phyloP scores from a whole-genome alignment of 2,888 invertebrate genomes.

The Tanypteryx hageni region DNA sequence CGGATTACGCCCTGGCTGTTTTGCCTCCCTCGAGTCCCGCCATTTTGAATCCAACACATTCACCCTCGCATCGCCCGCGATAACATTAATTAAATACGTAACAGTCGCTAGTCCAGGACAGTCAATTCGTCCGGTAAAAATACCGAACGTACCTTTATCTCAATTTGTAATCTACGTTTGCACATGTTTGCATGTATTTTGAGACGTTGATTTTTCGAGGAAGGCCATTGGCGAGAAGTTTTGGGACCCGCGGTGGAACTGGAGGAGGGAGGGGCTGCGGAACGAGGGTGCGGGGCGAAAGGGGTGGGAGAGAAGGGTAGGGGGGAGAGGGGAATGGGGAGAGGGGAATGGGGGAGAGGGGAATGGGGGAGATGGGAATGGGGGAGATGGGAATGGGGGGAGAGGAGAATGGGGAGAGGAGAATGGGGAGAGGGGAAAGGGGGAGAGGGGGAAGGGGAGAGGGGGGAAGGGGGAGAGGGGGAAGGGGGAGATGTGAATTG shows the following conservation, averaged over 20 bases:
- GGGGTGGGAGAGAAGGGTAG: neutral
- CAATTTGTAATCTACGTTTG: neutral
- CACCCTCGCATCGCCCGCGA: too few species aligned
- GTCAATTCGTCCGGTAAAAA: too few species aligned
- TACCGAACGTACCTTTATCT: too few species aligned
- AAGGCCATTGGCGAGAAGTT: constrained; percentile 1
- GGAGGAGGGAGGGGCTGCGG: too few species aligned
- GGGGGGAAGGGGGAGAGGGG: neutral
- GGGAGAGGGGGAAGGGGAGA: too few species aligned
- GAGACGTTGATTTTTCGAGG: neutral
- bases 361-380: neutral
- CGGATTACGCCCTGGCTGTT: too few species aligned
- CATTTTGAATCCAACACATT: too few species aligned
- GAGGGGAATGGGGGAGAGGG: neutral
- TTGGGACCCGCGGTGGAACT: neutral
- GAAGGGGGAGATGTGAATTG: neutral
- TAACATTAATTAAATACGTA: too few species aligned
- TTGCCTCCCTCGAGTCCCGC: too few species aligned
- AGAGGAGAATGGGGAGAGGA: neutral
- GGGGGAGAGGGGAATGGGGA: neutral
- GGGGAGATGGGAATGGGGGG: neutral
- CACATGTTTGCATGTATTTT: neutral
- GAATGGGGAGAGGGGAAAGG: too few species aligned
- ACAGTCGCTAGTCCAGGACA: too few species aligned
- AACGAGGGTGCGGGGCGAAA: too few species aligned